phyloP scores from a whole-genome alignment of 2,797 vertebrate species.

The Squalus acanthias region DNA sequence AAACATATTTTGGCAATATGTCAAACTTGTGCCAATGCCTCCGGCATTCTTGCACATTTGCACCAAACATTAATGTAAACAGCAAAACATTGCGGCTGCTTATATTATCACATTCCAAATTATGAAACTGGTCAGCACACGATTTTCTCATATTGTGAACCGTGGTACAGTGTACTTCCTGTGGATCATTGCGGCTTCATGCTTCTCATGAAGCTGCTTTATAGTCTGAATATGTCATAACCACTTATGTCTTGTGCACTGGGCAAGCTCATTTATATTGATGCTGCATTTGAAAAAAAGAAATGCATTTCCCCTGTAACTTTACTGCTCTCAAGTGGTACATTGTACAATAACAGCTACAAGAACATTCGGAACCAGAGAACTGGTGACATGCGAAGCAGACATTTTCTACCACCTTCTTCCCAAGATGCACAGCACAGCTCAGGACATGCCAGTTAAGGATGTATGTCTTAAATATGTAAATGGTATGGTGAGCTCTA shows the following conservation, averaged over 20 bases:
- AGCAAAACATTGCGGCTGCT: background rate
- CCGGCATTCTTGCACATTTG: background rate
- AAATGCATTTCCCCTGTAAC: slow-evolving; percentile 25
- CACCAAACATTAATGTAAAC: background rate
- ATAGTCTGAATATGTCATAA: background rate
- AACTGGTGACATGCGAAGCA: background rate
- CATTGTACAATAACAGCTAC: background rate
- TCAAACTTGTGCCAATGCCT: background rate
- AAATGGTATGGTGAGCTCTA: background rate
- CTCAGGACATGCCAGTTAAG: no score
- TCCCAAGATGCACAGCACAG: background rate
- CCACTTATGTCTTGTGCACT: background rate
- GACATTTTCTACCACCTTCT: background rate
- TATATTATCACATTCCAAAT: background rate
- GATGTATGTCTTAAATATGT: background rate
- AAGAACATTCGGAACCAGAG: background rate
- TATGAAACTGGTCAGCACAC: background rate
- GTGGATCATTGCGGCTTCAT: background rate
- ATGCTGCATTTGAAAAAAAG: background rate
- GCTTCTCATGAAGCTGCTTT: background rate
- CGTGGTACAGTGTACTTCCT: background rate
- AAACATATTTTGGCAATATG: background rate
- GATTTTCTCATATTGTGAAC: background rate
- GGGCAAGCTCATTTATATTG: background rate
- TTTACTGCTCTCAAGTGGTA: slow-evolving; percentile 32